Evolutionary conservation across 2,888 invertebrate genomes (phyloP), one percentile per base, ranked within the genome.

Genomic region (Phaedon cochleariae): DNA sequence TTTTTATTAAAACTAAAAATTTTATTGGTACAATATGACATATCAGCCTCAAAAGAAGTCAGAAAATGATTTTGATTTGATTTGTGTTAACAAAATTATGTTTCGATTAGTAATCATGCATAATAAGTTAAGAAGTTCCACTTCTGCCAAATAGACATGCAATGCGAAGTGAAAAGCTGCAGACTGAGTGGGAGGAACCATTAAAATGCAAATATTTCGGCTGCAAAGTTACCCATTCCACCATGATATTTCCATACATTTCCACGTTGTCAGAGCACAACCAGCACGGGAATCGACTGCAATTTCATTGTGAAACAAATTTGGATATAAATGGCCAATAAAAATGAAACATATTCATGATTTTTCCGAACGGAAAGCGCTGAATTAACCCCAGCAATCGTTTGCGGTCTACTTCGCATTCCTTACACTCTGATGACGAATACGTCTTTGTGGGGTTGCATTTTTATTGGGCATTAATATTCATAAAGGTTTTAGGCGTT

Each of bases 321-420:
- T 80, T 77, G 76, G 79, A 78, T 81, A 81, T 81, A 82, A 83
- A 83, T 81, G 83, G 82, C 81, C 83, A 82, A 84, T 83, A 83
- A 84, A 83, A 83, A 83, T 84, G 82, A 83, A 83, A 83, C 82
- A 83, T 84, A 84, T 83, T 84, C 83, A 84, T 84, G 82, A 81
- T 82, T 82, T 81, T 82, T 82, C 79, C 81, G 77, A 79, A 78
- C 80, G 81, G 80, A 82, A 82, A 82, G 76, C 70, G 73, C 78
- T 77, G 78, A 79, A 80, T 81, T 81, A 80, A 74, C 80, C 80
- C 79, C 74, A 66, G 70, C 73, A 76, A 78, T 74, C 75, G 76
- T 67, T 74, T 54, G 67, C 67, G 69, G 70, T 70, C 67, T 68
- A 69, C 69, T 64, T 63, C 67, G 73, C 73, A 77, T 78, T 78